These are phyloP conservation scores for Lutraria rhynchaena DNA, from an alignment of 1,140 invertebrate genomes.

Conservation along the genomic window DNA sequence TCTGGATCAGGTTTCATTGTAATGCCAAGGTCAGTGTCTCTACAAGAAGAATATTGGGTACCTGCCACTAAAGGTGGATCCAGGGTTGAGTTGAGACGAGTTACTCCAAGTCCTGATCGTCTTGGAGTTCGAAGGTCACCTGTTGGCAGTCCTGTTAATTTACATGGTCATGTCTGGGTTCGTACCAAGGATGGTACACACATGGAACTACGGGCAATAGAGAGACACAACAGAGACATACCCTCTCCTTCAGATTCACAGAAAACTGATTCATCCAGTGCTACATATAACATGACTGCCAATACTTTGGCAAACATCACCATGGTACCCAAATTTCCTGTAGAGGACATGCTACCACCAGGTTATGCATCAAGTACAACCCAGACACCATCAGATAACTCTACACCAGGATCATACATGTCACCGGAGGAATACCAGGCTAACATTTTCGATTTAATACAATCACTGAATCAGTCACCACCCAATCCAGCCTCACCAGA, in stretches of 20 bases:
- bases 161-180: conserved; percentile 49
- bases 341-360: conserved; percentile 40
- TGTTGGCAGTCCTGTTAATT: conserved; percentile 27
- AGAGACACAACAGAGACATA: conserved; percentile 43
- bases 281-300: conserved; percentile 45
- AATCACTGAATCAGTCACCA: conserved; percentile 54
- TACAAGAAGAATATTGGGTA: conserved; percentile 57
- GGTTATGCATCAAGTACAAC: conserved; percentile 40
- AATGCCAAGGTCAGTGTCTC: conserved; percentile 56
- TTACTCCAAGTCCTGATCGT: conserved; percentile 52
- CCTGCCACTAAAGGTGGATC: conserved; percentile 46
- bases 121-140: conserved; percentile 37
- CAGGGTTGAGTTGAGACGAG: conserved; percentile 43
- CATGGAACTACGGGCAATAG: conserved; percentile 43
- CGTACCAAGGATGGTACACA: conserved; percentile 49
- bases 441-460: conserved; percentile 58
- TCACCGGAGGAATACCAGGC: conserved; percentile 58
- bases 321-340: conserved; percentile 45
- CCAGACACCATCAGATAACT: conserved; percentile 32
- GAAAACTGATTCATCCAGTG: conserved; percentile 50
- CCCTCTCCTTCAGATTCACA: conserved; percentile 58
- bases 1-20: conserved; percentile 36
- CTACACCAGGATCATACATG: conserved; percentile 39
- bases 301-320: conserved; percentile 35
- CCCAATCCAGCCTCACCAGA: conserved; percentile 53